Base-by-base conservation (phyloP, 2,113 vertebrate genomes). In the Percina caprodes region DNA sequence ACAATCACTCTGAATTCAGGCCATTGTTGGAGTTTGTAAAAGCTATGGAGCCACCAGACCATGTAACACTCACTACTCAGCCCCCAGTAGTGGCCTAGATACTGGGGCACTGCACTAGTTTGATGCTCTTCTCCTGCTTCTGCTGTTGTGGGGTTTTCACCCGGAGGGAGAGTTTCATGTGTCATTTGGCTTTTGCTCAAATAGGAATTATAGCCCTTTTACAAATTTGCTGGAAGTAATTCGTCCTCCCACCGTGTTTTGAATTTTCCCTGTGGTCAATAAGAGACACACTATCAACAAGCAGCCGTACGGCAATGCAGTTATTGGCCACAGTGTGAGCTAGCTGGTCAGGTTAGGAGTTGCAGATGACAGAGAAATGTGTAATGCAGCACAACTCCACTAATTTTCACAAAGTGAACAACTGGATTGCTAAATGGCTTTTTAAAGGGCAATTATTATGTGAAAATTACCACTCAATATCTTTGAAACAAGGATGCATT, bases 11-110 rank as follows among this genome's bases (percentile, higher is more conserved):
- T 94, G 91, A 94, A 94, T 93, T 84, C 79, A 58, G 55, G 14
- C 79, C 88, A 93, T 94, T 94, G 93, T 94, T 88, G 68, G 77
- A 69, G 74, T 88, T 85, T 85, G 83, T 80, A 85, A 80, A 89
- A 89, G 89, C 90, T 90, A 77, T 82, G 67, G 91, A 90, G 84
- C 89, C 87, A 92, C 88, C 87, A 93, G 92, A 93, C 91, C 92
- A 84, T 93, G 91, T 85, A 89, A 88, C 83, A 55, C 83, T 86
- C 86, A 26, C 77, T 55, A 30, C 88, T 77, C 90, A 87, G 79
- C 87, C 83, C 88, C 84, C 83, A 79, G 83, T 84, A 76, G 55
- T 92, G 91, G 88, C 92, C 92, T 92, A 91, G 78, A 93, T 93
- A 92, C 87, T 74, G 80, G 82, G 80, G 74, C 61, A 30, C 55